Conservation (phyloP, 64 coral and sea anemone species). For the Pocillopora damicornis region DNA sequence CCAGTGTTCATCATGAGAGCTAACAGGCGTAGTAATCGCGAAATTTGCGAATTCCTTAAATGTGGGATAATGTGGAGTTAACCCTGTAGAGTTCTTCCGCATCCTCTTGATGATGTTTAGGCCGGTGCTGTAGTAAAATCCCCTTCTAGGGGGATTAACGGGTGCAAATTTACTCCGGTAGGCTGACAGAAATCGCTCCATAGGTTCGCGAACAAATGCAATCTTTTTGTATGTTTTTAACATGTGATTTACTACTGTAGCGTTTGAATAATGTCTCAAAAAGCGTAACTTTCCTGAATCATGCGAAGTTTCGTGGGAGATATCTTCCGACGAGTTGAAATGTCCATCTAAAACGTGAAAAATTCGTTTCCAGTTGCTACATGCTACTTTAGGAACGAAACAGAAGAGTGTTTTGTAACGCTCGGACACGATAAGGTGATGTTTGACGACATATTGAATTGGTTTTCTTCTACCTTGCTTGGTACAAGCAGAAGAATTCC, state of each 20-base stretch:
- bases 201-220: slow-evolving; percentile 74
- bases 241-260: slow-evolving; percentile 7
- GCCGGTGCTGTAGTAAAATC: not conserved
- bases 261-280: not conserved
- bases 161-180: slow-evolving; percentile 68
- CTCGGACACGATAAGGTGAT: too few relatives aligned
- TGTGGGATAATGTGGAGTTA: not conserved
- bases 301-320: not conserved
- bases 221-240: slow-evolving; percentile 74
- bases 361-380: slow-evolving; percentile 21
- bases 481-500: too few relatives aligned
- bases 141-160: too few relatives aligned
- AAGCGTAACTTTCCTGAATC: not conserved
- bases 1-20: too few relatives aligned
- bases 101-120: not conserved
- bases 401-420: too few relatives aligned
- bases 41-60: slow-evolving; percentile 17
- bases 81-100: not conserved
- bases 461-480: too few relatives aligned
- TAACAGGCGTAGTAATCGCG: not conserved
- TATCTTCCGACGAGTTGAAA: not conserved
- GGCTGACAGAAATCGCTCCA: not conserved
- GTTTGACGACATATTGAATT: too few relatives aligned
- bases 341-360: slow-evolving; percentile 13
- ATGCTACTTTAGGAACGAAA: too few relatives aligned